phyloP scores from a whole-genome alignment of 2,888 invertebrate genomes.

The Amiota mariae region DNA sequence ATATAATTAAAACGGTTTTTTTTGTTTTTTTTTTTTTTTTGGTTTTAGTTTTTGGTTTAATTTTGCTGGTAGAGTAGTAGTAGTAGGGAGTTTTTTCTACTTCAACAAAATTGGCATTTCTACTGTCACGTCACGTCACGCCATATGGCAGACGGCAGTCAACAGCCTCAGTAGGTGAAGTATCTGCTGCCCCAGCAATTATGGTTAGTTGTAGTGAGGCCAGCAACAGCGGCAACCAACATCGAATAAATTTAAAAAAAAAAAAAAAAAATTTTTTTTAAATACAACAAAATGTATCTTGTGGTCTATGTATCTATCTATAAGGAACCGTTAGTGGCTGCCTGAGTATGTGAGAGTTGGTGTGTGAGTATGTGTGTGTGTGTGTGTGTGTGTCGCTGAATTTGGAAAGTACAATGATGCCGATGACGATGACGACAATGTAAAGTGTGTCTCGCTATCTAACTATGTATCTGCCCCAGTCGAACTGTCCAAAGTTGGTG shows the following conservation, averaged over 20 bases:
- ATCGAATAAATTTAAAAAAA: background rate
- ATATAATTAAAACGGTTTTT: slow-evolving; percentile 16
- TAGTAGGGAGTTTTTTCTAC: slow-evolving; percentile 4
- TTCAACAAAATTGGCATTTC: slow-evolving; percentile 23
- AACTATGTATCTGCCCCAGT: slow-evolving; percentile 15
- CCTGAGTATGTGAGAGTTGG: background rate
- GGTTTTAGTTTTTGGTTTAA: background rate
- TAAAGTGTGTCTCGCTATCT: slow-evolving; percentile 16
- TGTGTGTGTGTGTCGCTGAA: background rate
- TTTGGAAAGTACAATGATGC: slow-evolving; percentile 23
- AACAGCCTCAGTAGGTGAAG: slow-evolving; percentile 47
- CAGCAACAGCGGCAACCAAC: background rate
- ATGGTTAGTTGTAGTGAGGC: slow-evolving; percentile 9
- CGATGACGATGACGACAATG: background rate
- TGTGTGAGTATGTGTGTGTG: background rate
- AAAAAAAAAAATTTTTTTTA: background rate
- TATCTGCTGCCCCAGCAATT: slow-evolving; percentile 21
- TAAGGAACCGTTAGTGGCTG: slow-evolving; percentile 24
- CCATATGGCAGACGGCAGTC: slow-evolving; percentile 28
- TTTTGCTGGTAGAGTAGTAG: too few relatives aligned
- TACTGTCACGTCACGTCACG: slow-evolving; percentile 28
- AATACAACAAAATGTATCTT: background rate
- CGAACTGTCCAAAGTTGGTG: slow-evolving; percentile 2
- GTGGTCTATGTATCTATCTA: background rate
- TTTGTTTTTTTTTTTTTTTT: background rate